phyloP scores from a whole-genome alignment of 53 echinoderm and acorn worm species.

The Echinometra lucunter region DNA sequence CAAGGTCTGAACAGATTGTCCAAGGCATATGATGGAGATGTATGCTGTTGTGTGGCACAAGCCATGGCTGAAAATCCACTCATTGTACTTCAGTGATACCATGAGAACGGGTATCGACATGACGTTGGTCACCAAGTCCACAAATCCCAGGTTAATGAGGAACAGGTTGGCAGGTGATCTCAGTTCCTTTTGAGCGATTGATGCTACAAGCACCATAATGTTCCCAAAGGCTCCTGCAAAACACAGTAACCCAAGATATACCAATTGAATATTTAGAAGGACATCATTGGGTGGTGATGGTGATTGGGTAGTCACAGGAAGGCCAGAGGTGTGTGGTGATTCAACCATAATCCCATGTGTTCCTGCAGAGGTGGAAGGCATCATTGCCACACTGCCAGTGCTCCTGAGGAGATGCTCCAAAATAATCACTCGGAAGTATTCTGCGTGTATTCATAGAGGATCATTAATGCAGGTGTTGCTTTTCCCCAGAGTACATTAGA shows the following conservation, averaged over 20 bases:
- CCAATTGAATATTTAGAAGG: constrained; percentile 14
- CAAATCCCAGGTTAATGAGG: constrained; percentile 68
- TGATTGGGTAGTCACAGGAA: not conserved
- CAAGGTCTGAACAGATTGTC: constrained; percentile 67
- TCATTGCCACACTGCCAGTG: not conserved
- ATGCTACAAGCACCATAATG: constrained; percentile 65
- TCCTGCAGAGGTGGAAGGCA: constrained; percentile 11
- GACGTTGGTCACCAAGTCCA: constrained; percentile 68
- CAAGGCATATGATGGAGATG: constrained; percentile 66
- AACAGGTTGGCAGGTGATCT: constrained; percentile 61
- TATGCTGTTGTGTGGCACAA: constrained; percentile 69
- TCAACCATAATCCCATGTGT: not conserved
- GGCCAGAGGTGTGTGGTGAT: not conserved
- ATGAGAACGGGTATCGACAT: constrained; percentile 72
- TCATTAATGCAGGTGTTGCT: not conserved
- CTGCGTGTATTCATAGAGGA: not conserved
- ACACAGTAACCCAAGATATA: constrained; percentile 54
- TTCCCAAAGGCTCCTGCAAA: constrained; percentile 58
- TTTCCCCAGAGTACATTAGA: not conserved
- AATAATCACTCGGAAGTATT: not conserved
- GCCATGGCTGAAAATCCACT: constrained; percentile 70
- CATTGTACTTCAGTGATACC: constrained; percentile 63
- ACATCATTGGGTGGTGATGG: constrained; percentile 22
- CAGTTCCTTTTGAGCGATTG: constrained; percentile 11
- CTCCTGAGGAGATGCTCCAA: not conserved